Evolutionary conservation across 1,140 invertebrate genomes (phyloP), one percentile per base, ranked within the genome.

Genomic region (Pseudomyrmex cubaensis): DNA sequence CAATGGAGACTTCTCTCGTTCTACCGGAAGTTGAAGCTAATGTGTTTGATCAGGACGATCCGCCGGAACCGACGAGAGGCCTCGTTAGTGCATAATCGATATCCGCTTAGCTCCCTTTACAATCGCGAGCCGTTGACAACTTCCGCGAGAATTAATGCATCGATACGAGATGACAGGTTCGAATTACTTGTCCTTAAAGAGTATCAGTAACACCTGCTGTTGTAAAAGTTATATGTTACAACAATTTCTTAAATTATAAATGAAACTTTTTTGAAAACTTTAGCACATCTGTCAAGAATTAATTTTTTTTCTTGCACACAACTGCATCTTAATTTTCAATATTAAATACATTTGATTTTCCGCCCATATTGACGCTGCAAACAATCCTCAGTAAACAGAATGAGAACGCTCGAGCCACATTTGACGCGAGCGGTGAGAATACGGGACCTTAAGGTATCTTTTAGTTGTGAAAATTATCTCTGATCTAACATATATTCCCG

Each of bases 1-100:
- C 80, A 75, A 85, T 83, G 63, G 62, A 82, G 73, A 44, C 87
- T 82, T 77, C 76, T 89, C 84, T 46, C 85, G 80, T 73, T 77
- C 80, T 17, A 75, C 86, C 89, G 89, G 89, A 90, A 90, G 88
- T 78, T 52, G 61, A 72, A 56, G 57, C 86, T 90, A 90, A 90
- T 90, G 89, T 90, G 89, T 90, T 90, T 90, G 89, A 90, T 88
- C 84, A 90, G 88, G 84, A 88, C 80, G 80, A 86, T 73, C 61
- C 66, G 80, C 56, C 57, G 77, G 73, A 56, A 74, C 67, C 66
- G 12, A 20, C 17, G 59, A 66, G 64, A n/a, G 48, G 52, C 17
- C 75, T 86, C 86, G 72, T 85, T 78, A 83, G 73, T 48, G 57
- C 50, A 83, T 86, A 88, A 44, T 89, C 87, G 87, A 89, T 89